Base-by-base conservation (phyloP, 1,140 invertebrate species). In the Pseudomyrmex sp. region DNA sequence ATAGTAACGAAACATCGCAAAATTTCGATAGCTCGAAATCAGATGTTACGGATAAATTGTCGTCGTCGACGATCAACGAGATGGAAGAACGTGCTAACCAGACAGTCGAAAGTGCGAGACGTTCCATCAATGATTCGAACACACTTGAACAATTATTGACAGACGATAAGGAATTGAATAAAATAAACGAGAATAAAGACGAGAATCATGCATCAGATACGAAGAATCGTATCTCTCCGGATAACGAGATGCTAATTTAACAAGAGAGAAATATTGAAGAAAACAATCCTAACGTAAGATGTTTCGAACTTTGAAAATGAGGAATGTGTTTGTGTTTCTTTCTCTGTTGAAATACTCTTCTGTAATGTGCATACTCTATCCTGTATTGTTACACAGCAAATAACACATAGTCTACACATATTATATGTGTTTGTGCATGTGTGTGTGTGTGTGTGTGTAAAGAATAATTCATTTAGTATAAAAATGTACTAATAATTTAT, bases 231-330 rank as follows among this genome's bases (percentile, higher is more conserved):
- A 44, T 66, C n/a, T 20, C 9, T 59, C n/a, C 54, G 18, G 54
- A 72, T 59, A 72, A 59, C 2, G 76, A 80, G 23, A 12, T 80
- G 59, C 66, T 80, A 44, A 80, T 80, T 70, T 80, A 59, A 80
- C 54, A 72, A 59, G 2, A 2, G 9, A 48, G n/a, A 48, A 48
- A 79, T 59, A 13, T 77, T 44, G 20, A 35, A 35, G 8, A 54
- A 44, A 77, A 10, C 59, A 9, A 4, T 18, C 26, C 48, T 18
- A 26, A 26, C 26, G 26, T 26, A 26, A 79, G 5, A 35, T 20
- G 0, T 59, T 9, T 59, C 15, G 15, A 46, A 46, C 2, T 20
- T n/a, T 0, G 35, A 79, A 59, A 0, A 15, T 26, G 2, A 7
- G 48, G 5, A 35, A 35, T 35, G 35, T 35, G 35, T 35, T 35